Base-by-base conservation (phyloP, 2,888 invertebrate species). In the Sphaerophoria rueppellii region DNA sequence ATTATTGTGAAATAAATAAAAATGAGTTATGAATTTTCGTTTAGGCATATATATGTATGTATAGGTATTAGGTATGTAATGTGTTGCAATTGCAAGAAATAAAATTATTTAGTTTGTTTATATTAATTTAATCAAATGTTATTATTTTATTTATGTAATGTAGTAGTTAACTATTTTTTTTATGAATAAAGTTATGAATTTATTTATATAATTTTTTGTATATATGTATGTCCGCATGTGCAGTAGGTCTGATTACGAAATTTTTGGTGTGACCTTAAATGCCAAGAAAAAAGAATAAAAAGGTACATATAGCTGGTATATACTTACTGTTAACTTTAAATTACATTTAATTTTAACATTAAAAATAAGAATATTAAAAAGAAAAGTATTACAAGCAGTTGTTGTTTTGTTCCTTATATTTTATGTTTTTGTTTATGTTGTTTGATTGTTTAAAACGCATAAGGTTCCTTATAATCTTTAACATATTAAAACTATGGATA, bases 381-480 rank as follows among this genome's bases (percentile, higher is more conserved):
- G 4, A 54, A 54, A 54, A 50, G 11, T 14, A 12, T 48, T 32
- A 5, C 2, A 24, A 40, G 40, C 16, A 60, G 24, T 12, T 6
- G 6, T 16, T 24, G 5, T 5, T 6, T 11, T 60, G 4, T 24
- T 43, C 43, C 16, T 40, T 37, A 4, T 37, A 37, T 14, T 24
- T 50, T 9, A 35, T 16, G 52, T n/a, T 9, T 43, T 34, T 14
- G 40, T 54, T 4, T 32, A 14, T n/a, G n/a, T 43, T 69, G 32
- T 40, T 55, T 69, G 54, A 69, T 69, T 69, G 69, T 69, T 55
- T 24, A 14, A 55, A 69, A 55, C 65, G 65, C 65, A 16, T 50
- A 50, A 65, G 5, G 16, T 50, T 65, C 14, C 37, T 32, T 46
- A 14, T 5, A 63, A 35, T 48, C 24, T 43, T 43, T 11, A 43